Base-by-base conservation (phyloP, 2,888 invertebrate species). In the Chaitophorus viminalis region DNA sequence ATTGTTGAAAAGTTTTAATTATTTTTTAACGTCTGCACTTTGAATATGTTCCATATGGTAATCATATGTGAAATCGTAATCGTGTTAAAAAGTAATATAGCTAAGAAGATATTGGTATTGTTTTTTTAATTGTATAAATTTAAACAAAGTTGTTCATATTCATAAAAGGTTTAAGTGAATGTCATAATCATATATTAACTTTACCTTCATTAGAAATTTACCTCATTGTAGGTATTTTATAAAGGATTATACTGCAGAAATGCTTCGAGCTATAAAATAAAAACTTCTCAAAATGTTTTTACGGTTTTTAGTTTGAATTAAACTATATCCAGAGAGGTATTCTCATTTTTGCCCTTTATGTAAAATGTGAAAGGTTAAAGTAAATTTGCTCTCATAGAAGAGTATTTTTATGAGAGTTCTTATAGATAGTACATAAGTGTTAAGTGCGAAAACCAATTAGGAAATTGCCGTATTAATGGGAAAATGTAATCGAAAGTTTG, bases 141-240 rank as follows among this genome's bases (percentile, higher is more conserved):
- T 82, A 52, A 82, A 70, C 46, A 31, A 82, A 52, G 6, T 70
- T 52, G 31, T 54, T 29, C 60, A 29, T 60, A 60, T 83, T 83
- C 29, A 75, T 83, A 83, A 75, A 82, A 60, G 60, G 74, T 75
- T 79, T 60, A 60, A 83, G 36, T 54, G 60, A 36, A 83, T 60
- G 36, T 60, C 21, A 60, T 75, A 39, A 75, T 83, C 29, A 29
- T 83, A 75, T 36, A 75, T 83, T 60, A 74, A 83, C 60, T 36
- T 74, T 83, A 82, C 74, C 52, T 82, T 54, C 60, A 75, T 60
- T 83, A 74, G 74, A 82, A 82, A 74, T 82, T 75, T 83, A 60
- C 60, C 29, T 60, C 29, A 36, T 83, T 75, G 83, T n/a, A n/a
- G n/a, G n/a, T 74, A 60, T 75, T 83, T 75, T 29, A 54, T 60